A percentile compares a stretch with the other conserved stretches of the same genome.
Evolutionary conservation across 2,888 invertebrate genomes (phyloP).

Genomic region (Ormyrus pomaceus): DNA sequence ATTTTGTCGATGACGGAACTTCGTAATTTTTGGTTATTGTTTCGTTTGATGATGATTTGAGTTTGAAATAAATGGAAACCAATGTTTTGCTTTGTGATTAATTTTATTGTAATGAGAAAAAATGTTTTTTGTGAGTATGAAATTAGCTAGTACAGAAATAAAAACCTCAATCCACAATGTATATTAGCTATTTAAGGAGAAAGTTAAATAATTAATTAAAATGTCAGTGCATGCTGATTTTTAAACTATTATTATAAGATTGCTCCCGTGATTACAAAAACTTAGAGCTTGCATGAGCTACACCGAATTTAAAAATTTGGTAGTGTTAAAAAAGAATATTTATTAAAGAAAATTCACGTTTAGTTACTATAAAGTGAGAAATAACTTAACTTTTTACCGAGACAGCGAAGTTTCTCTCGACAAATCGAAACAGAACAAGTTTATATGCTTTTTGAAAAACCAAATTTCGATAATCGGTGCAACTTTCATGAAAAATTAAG

Average conservation of each 20-base stretch:
- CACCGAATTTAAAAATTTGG: conserved; percentile 55
- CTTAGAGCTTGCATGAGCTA: conserved; percentile 41
- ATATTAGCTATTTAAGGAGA: conserved; percentile 14
- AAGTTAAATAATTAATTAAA: background rate
- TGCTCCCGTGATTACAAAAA: conserved; percentile 4
- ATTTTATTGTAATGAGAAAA: background rate
- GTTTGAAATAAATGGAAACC: too few species aligned
- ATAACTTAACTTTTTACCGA: conserved; percentile 1
- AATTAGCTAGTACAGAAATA: background rate
- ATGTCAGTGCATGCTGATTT: too few species aligned
- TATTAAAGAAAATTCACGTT: too few species aligned
- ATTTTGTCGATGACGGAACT: background rate
- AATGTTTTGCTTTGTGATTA: too few species aligned
- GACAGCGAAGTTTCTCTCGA: conserved; percentile 23
- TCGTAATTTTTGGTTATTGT: too few species aligned
- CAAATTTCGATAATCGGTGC: conserved; percentile 55
- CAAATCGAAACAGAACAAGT: conserved; percentile 11
- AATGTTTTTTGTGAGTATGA: background rate
- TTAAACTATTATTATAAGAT: too few species aligned
- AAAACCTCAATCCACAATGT: conserved; percentile 20
- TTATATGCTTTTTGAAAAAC: conserved; percentile 20
- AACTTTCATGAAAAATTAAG: conserved; percentile 48
- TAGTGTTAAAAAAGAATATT: background rate
- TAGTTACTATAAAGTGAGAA: background rate
- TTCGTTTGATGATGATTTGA: too few species aligned